Conservation (phyloP, 1,140 invertebrate genomes). For the Oryctes rhinoceros region DNA sequence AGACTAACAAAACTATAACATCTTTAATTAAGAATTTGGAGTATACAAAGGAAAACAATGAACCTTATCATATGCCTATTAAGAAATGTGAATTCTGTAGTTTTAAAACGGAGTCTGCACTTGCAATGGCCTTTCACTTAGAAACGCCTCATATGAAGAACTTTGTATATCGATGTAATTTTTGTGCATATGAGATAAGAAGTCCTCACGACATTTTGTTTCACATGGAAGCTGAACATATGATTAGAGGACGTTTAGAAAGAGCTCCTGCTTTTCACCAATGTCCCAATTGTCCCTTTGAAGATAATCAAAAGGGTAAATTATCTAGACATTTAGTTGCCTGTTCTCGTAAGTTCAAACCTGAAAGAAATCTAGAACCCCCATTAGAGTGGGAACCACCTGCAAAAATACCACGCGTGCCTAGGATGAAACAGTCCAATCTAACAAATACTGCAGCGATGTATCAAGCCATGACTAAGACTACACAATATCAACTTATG, state of each 20-base stretch:
- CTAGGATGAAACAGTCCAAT: constrained; percentile 64
- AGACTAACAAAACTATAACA: constrained; percentile 79
- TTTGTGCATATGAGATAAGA: constrained; percentile 83
- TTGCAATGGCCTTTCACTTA: constrained; percentile 89
- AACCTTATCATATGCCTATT: constrained; percentile 72
- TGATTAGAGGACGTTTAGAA: constrained; percentile 79
- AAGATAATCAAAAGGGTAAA: constrained; percentile 94
- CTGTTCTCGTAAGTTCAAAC: constrained; percentile 90
- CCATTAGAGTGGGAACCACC: constrained; percentile 90
- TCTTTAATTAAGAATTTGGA: constrained; percentile 84
- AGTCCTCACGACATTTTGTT: constrained; percentile 88
- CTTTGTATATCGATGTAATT: constrained; percentile 86
- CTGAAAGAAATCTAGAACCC: constrained; percentile 81
- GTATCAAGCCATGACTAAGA: constrained; percentile 61
- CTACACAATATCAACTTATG: constrained; percentile 64
- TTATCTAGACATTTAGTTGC: constrained; percentile 86
- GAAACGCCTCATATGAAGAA: constrained; percentile 93
- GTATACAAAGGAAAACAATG: constrained; percentile 89
- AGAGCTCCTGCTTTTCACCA: constrained; percentile 88
- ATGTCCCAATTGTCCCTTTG: constrained; percentile 93
- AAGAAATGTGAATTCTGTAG: constrained; percentile 91
- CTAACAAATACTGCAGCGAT: constrained; percentile 57
- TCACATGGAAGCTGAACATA: constrained; percentile 92
- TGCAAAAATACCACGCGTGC: constrained; percentile 85
- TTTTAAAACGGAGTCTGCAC: constrained; percentile 89